Evolutionary conservation across 2,888 invertebrate species (phyloP).

Genomic region (Nipponacmea schrenckii): DNA sequence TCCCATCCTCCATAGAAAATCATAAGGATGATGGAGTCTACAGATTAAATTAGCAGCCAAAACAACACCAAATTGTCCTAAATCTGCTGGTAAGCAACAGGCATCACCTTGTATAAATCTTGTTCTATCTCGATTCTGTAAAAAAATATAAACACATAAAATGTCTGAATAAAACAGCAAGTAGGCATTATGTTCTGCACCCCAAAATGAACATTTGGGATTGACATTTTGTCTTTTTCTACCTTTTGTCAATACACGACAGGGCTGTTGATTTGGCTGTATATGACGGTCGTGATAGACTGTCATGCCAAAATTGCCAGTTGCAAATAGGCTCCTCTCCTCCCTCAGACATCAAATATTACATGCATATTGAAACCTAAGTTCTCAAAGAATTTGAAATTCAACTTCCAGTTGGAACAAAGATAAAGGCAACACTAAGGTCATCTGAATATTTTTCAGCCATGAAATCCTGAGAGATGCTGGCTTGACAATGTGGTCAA

Average conservation of each 20-base stretch:
- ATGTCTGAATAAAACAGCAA: neutral
- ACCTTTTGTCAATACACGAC: neutral
- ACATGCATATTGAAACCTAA: too few species aligned
- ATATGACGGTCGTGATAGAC: too few species aligned
- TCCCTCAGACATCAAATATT: too few species aligned
- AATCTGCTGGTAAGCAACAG: conserved; percentile 55
- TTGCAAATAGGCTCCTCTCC: too few species aligned
- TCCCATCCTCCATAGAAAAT: conserved; percentile 56
- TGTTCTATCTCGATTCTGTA: conserved; percentile 48
- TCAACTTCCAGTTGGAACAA: too few species aligned
- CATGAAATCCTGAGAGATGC: too few species aligned
- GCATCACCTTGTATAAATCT: conserved; percentile 65
- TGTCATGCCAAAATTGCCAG: too few species aligned
- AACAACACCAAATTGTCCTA: conserved; percentile 64
- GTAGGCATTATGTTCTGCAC: neutral
- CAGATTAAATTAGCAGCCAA: conserved; percentile 65
- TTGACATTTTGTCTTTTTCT: neutral
- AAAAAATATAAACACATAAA: neutral
- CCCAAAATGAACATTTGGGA: neutral
- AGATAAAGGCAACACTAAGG: too few species aligned
- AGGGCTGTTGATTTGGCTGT: too few species aligned
- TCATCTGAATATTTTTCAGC: too few species aligned
- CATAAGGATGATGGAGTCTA: conserved; percentile 57
- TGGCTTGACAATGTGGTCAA: too few species aligned
- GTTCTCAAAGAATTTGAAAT: too few species aligned